Base-by-base conservation (phyloP, 2,888 invertebrate genomes). In the Platypus cylindrus region DNA sequence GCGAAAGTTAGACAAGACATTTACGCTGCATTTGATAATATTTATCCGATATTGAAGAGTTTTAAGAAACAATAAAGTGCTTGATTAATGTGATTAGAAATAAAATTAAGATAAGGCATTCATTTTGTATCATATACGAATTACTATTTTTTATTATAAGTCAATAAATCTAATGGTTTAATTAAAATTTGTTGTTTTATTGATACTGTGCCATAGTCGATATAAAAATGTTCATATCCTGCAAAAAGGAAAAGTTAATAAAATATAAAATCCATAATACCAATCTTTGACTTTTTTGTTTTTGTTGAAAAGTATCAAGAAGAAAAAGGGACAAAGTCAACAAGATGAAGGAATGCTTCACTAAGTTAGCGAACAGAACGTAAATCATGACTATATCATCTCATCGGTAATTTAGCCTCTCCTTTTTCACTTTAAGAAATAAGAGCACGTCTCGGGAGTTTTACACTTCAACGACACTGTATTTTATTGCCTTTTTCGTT, bases 1-100 rank as follows among this genome's bases (percentile, higher is more conserved):
- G 83, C 82, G 28, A 84, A 84, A 64, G 73, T 75, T 32, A 62
- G 81, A 45, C 67, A 70, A 47, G 80, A 84, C 56, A 74, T 83
- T 34, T 76, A 79, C 52, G 79, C 81, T 53, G 82, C 83, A 3
- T 71, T 83, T 55, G 75, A 75, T 47, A 79, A 78, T 56, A 83
- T 83, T 52, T 78, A 79, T 60, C 81, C 82, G 0, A 80, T 82
- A 52, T 56, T 82, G 40, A 79, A 78, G 56, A 78, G 78, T 52
- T 83, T 80, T 55, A 44, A 44, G 25, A 44, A 44, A 26, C 41
- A 44, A 17, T 43, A 14, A 32, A n/a, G n/a, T n/a, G n/a, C n/a
- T n/a, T n/a, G n/a, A n/a, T n/a, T n/a, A n/a, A n/a, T n/a, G n/a
- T n/a, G n/a, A n/a, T n/a, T n/a, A n/a, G n/a, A n/a, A n/a, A n/a